A percentile compares a stretch with the other conserved stretches of the same genome.
phyloP scores from a whole-genome alignment of 2,113 vertebrate genomes.

The Camelus bactrianus region DNA sequence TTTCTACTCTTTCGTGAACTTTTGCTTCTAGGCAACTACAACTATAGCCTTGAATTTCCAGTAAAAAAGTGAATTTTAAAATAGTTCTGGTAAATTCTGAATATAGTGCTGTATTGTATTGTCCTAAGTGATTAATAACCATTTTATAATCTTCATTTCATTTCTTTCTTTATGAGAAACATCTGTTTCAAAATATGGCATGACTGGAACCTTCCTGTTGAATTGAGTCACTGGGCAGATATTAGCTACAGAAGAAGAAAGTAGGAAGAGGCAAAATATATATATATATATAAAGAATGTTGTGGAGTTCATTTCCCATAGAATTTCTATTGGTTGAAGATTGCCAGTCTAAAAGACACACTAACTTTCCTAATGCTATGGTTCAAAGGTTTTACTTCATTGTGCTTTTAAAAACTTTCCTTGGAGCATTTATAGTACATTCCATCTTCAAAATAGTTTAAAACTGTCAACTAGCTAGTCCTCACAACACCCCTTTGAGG shows the following conservation, averaged over 20 bases:
- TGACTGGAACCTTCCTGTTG: background rate
- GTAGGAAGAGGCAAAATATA: background rate
- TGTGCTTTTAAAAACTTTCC: conserved; percentile 49
- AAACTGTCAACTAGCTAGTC: conserved; percentile 50
- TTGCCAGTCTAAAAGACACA: conserved; percentile 13
- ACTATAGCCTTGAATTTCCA: background rate
- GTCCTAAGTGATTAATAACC: conserved; percentile 33
- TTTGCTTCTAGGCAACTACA: background rate
- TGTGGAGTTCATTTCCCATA: conserved; percentile 41
- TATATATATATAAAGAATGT: background rate
- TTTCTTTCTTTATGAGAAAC: conserved; percentile 40
- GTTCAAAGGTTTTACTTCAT: conserved; percentile 50
- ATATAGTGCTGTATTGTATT: background rate
- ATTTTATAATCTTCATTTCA: conserved; percentile 45
- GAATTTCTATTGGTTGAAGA: conserved; percentile 26
- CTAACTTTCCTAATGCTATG: conserved; percentile 30
- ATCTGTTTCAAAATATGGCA: conserved; percentile 40
- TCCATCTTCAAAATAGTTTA: conserved; percentile 45
- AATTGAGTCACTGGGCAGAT: conserved; percentile 2
- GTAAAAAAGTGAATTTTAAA: conserved; percentile 33
- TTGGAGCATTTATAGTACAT: conserved; percentile 55
- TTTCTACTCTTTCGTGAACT: background rate
- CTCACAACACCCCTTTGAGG: conserved; percentile 40
- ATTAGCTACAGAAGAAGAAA: background rate
- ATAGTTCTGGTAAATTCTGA: background rate